Evolutionary conservation across 2,113 vertebrate genomes (phyloP).

Genomic region (Zosterops japonicus): DNA sequence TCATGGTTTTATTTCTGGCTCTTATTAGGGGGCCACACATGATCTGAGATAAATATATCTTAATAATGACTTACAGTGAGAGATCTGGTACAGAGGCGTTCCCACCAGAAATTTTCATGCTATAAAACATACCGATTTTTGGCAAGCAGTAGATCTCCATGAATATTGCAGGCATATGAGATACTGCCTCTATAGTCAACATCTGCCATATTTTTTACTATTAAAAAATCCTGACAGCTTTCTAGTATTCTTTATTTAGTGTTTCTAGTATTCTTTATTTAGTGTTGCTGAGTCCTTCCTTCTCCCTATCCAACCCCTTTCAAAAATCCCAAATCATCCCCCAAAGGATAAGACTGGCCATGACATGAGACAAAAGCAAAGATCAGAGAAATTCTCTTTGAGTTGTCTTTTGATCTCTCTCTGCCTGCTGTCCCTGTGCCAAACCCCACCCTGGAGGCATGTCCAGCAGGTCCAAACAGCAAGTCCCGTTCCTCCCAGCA

Average conservation of each 20-base stretch:
- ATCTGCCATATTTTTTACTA: background rate
- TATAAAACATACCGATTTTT: background rate
- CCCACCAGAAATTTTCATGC: background rate
- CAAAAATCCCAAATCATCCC: background rate
- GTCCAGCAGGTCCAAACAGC: background rate
- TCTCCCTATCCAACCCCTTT: background rate
- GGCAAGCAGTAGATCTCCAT: background rate
- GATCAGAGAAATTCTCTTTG: background rate
- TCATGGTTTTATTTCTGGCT: background rate
- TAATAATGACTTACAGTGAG: background rate
- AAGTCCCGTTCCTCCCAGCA: background rate
- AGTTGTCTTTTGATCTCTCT: background rate
- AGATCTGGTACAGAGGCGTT: conserved; percentile 10
- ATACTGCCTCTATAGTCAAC: background rate
- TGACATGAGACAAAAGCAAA: background rate
- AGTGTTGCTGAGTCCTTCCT: background rate
- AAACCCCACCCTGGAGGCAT: background rate
- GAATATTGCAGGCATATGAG: background rate
- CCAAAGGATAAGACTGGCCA: background rate
- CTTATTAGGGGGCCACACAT: conserved; percentile 28
- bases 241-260: background rate
- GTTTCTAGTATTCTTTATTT: background rate
- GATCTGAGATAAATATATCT: conserved; percentile 11
- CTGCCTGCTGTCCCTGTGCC: background rate
- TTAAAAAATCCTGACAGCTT: background rate